These are phyloP conservation scores for Parthenolecanium corni DNA, from an alignment of 2,888 invertebrate species.

Conservation along the genomic window DNA sequence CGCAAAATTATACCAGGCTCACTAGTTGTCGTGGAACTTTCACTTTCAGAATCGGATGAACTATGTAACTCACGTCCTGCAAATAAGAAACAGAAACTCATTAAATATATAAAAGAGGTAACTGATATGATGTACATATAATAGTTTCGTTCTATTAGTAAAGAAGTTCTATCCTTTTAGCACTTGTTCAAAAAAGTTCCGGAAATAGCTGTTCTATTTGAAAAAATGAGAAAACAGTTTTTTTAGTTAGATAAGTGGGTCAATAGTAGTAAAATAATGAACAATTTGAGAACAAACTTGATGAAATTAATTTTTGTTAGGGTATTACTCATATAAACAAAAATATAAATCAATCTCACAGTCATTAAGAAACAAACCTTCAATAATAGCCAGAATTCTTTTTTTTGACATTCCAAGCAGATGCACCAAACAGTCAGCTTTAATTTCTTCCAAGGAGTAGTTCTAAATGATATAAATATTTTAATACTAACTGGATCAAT, in stretches of 20 bases:
- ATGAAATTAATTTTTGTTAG: background rate
- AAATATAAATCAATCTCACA: background rate
- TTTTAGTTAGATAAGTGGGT: too few species aligned
- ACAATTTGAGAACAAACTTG: background rate
- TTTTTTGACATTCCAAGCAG: conserved; percentile 33
- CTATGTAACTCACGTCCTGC: conserved; percentile 19
- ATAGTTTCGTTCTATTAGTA: too few species aligned
- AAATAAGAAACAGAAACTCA: background rate
- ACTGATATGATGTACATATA: too few species aligned
- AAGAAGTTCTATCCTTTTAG: too few species aligned
- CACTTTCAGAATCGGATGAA: conserved; percentile 19
- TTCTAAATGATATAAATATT: conserved; percentile 20
- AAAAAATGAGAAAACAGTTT: too few species aligned
- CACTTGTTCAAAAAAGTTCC: too few species aligned
- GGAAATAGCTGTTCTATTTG: too few species aligned
- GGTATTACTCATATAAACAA: background rate
- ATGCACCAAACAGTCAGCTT: conserved; percentile 35
- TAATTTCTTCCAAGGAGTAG: conserved; percentile 33
- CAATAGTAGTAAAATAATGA: too few species aligned
- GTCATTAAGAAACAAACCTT: conserved; percentile 27
- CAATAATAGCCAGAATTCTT: conserved; percentile 31
- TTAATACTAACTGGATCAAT: background rate
- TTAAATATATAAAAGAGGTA: too few species aligned
- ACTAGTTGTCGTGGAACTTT: background rate
- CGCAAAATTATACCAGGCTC: background rate